Base-by-base conservation (phyloP, 2,888 invertebrate genomes). In the Drosophila mettleri region DNA sequence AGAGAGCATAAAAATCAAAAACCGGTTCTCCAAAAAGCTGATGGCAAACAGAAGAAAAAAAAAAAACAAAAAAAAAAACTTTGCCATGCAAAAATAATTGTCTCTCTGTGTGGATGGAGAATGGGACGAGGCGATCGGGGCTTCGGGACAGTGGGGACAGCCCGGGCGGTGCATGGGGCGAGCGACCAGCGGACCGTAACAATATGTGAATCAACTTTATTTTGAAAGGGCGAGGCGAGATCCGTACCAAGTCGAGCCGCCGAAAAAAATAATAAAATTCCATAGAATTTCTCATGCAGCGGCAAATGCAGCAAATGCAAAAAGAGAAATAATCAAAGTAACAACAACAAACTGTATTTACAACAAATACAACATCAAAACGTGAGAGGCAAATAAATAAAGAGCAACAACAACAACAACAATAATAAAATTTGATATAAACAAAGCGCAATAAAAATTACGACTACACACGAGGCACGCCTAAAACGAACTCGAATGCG, bases 361-460 rank as follows among this genome's bases (percentile, higher is more conserved):
- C 33, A 48, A 48, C 51, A 68, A 69, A 53, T 34, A 49, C 31
- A 27, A 31, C 34, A 62, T 18, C 16, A 51, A 43, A 46, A 51
- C 66, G 66, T 74, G 74, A 75, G 74, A 67, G 49, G 58, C 57
- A 74, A 70, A 74, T 69, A 74, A 74, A 74, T 74, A 65, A 70
- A 60, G 43, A 51, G 41, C 20, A 36, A 18, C 1, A 48, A 55
- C 10, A 64, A 54, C 59, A 53, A 45, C 61, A 43, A 27, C 1
- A 49, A 59, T 7, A 69, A 53, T 58, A 54, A 46, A 60, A 65
- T 63, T 31, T 78, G 68, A 58, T 74, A 70, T 75, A 69, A 80
- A 79, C 74, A 80, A 82, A 80, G 70, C 63, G 74, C 74, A 77
- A 79, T 72, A 76, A 80, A 80, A 79, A 79, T 62, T 41, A 43